Evolutionary conservation across 2,888 invertebrate species (phyloP), one percentile per base, ranked within the genome.

Genomic region (Meta bourneti): DNA sequence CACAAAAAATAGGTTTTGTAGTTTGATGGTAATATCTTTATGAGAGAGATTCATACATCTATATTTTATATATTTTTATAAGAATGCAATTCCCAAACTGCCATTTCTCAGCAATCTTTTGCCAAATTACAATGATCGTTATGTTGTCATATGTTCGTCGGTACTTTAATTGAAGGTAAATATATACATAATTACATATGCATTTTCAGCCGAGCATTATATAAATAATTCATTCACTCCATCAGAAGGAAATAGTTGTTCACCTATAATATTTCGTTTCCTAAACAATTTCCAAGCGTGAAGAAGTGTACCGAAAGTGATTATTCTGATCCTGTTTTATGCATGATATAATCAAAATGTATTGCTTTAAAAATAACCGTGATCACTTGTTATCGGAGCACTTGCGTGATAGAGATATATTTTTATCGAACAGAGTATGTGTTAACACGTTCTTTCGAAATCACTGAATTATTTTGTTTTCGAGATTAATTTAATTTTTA

Each of bases 161-260:
- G 89, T 89, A 75, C 72, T 81, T 51, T 61, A 75, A 83, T 54
- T 20, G 52, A 88, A 20, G 13, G 52, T 54, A 72, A 88, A 52
- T 81, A 81, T 81, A 70, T 80, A 82, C 54, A 89, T 70, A 82
- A 75, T 82, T 89, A 77, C 34, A 78, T n/a, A 75, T 88, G 81
- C 71, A 72, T 72, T 49, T 13, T 81, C 77, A 78, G 70, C 77
- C 19, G 77, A 77, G 82, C 89, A 89, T 89, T 83, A 70, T 89
- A 89, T 83, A 89, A 89, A 89, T 83, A 89, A 69, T 51, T 89
- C 89, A 89, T 89, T 77, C 48, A 34, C 34, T 69, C 69, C 85
- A 86, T 69, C 51, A 69, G 20, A 78, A 13, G 7, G 11, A 70
- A 86, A 78, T 70, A 70, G 69, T 77, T 48, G 78, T 86, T 78